A percentile compares a stretch with the other conserved stretches of the same genome.
These are phyloP conservation scores for Acropternis orthonyx DNA, from an alignment of 2,797 vertebrate genomes.

Conservation along the genomic window DNA sequence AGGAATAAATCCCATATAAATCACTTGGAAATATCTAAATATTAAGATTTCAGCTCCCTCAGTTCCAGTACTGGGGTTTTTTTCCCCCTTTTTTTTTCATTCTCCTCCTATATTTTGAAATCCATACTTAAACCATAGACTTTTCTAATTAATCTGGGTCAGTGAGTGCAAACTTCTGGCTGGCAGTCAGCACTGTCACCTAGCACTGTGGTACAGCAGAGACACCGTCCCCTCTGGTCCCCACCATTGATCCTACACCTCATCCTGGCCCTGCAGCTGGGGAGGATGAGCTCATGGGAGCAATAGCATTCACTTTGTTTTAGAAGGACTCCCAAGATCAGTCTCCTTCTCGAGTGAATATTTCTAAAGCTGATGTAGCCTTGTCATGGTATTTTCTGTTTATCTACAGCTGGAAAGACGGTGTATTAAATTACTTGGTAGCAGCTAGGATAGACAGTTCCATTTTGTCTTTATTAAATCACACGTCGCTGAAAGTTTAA, in stretches of 20 bases:
- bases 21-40: background rate
- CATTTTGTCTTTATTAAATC: conserved; percentile 41
- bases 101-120: background rate
- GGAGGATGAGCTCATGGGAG: background rate
- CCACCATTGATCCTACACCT: rapidly evolving
- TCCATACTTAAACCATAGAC: background rate
- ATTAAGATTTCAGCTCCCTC: background rate
- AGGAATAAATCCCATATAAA: background rate
- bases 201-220: background rate
- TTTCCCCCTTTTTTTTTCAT: background rate
- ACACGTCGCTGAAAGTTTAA: background rate
- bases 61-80: background rate
- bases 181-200: background rate
- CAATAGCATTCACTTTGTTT: background rate
- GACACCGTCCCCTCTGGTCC: background rate
- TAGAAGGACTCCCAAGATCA: background rate
- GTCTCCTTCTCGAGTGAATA: background rate
- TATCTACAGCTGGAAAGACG: background rate
- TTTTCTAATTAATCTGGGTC: background rate
- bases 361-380: background rate
- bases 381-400: background rate
- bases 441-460: background rate
- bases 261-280: background rate
- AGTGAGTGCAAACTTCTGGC: background rate
- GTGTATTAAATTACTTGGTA: conserved; percentile 39